phyloP scores from a whole-genome alignment of 2,797 vertebrate genomes.

The Chrosomus eos region DNA sequence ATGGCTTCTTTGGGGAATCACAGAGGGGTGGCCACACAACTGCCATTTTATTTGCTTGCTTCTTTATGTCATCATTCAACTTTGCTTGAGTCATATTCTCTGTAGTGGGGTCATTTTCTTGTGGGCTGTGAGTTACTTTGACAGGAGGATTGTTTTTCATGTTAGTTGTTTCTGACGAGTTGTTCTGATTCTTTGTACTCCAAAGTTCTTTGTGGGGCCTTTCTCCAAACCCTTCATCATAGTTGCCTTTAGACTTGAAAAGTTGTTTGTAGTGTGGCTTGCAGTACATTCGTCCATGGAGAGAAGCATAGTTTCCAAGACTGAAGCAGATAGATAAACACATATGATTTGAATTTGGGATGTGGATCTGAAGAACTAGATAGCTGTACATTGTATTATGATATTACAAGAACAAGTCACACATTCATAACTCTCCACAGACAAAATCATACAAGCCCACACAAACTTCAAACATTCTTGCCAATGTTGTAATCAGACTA shows the following conservation, averaged over 20 bases:
- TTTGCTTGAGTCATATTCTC: conserved; percentile 58
- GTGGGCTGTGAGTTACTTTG: conserved; percentile 50
- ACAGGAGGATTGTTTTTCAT: conserved; percentile 69
- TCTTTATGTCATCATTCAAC: conserved; percentile 76
- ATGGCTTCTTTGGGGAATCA: conserved; percentile 82
- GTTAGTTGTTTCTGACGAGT: conserved; percentile 65
- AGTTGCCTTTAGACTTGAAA: conserved; percentile 99
- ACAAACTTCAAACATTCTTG: background rate
- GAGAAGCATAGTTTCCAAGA: conserved; percentile 97
- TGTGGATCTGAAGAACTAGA: background rate
- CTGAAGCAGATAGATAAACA: conserved; percentile 70
- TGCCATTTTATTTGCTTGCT: conserved; percentile 83
- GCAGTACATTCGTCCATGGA: conserved; percentile 98
- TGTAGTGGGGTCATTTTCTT: conserved; percentile 55
- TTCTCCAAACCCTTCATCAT: conserved; percentile 97
- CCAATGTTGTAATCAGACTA: background rate
- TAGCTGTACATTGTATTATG: background rate
- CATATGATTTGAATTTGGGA: conserved; percentile 4
- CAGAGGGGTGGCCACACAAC: conserved; percentile 90
- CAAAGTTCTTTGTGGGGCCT: conserved; percentile 93
- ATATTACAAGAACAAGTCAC: background rate
- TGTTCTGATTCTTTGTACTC: conserved; percentile 79
- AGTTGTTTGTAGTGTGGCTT: conserved; percentile 98
- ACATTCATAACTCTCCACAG: background rate
- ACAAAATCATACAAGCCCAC: background rate